Base-by-base conservation (phyloP, 2,113 vertebrate species). In the Pseudolaguvia tuberculata region DNA sequence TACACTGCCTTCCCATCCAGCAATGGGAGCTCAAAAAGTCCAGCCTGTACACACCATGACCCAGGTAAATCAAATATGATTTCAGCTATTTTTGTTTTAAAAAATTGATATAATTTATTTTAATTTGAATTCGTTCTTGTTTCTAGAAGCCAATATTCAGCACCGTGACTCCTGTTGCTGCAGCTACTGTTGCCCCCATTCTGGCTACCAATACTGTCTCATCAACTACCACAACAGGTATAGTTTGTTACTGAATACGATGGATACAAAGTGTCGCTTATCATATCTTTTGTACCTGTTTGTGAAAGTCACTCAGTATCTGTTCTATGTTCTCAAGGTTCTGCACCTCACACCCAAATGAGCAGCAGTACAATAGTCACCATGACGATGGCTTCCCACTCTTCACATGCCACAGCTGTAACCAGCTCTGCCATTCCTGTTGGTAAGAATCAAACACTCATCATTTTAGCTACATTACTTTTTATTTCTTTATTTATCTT, bases 331-430 rank as follows among this genome's bases (percentile, higher is more conserved):
- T 79, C 21, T 87, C 80, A 78, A 98, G 97, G 96, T 83, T 87
- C 94, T 78, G 92, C 94, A 57, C 88, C 94, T 78, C 95, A 99
- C 76, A 93, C 94, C 45, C 97, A 98, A 86, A 94, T 95, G 82
- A 92, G 92, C 80, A 95, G 91, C 72, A 97, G 88, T 86, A 93
- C 94, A 51, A 96, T 99, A 85, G 96, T 98, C 80, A 96, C 95
- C 79, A 95, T 99, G 96, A 93, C 97, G 4, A 93, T 98, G 94
- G 91, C 97, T n/a, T 95, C 96, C 4, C 97, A 99, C 90, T 96
- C 96, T 72, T 97, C 95, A 75, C 96, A 99, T 80, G 93, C 96
- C 73, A 94, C 97, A 31, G 94, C 96, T 70, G 95, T 94, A 73
- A 98, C 97, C 10, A 95, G 94, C 81, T 98, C 97, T 21, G 89